Evolutionary conservation across 2,797 vertebrate species (phyloP), one percentile per base, ranked within the genome.

Genomic region (Enteromius viviparus): DNA sequence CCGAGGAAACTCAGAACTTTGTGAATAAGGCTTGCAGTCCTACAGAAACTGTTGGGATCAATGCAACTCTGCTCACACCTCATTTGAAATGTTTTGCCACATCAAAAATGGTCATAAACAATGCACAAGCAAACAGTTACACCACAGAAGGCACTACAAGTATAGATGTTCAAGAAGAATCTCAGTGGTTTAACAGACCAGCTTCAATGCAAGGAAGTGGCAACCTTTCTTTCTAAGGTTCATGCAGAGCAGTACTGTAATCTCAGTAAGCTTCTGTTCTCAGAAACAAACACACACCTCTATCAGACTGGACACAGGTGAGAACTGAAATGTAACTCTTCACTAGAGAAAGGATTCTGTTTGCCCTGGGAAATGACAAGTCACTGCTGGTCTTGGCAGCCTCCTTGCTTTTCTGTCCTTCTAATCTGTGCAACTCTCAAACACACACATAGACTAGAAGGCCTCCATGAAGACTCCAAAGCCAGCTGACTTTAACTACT

Each of bases 361-460:
- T 81, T 81, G 79, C 71, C 71, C 12, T 84, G 76, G 78, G 84
- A 85, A 84, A 86, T 10, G 1, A 82, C 89, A 88, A 84, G 88
- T 84, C 80, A 17, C 79, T 49, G 81, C 87, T 42, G 69, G 89
- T 85, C 37, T 29, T 65, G 82, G 71, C 71, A 77, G 49, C 37
- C 47, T 53, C 51, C 77, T 72, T 66, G 3, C 69, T 62, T 62
- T 62, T 60, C 6, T 45, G 74, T 29, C 53, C 8, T 23, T 76
- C 21, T 76, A 60, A 40, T 32, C 40, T 82, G 47, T 49, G 32
- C 11, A 14, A 34, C 82, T 80, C 10, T n/a, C 75, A 37, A 10
- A 81, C 32, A 49, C 51, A 8, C 40, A 49, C 14, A 29, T 0
- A 49, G 2, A 1, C 15, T 15, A 45, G 21, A 23, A 23, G 12